phyloP scores from a whole-genome alignment of 2,888 invertebrate genomes.

The Hyalella azteca region DNA sequence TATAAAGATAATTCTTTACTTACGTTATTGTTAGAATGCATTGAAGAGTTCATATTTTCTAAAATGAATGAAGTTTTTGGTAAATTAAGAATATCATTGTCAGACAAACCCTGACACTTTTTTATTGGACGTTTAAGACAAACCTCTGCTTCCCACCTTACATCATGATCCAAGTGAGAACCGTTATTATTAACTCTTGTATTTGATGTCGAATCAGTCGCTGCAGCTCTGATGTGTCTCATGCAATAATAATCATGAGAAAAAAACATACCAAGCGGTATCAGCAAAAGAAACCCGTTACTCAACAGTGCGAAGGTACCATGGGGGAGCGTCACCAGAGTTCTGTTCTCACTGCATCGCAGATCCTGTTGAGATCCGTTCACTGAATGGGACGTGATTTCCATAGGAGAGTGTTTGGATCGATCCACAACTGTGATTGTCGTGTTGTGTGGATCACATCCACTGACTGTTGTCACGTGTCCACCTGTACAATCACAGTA shows the following conservation, averaged over 20 bases:
- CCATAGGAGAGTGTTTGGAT: background rate
- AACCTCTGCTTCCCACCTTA: background rate
- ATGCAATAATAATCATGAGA: background rate
- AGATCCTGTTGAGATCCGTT: background rate
- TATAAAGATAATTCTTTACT: background rate
- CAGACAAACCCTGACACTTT: background rate
- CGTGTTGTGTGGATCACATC: background rate
- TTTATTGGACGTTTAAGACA: background rate
- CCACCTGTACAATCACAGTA: background rate
- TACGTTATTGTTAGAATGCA: too few relatives aligned
- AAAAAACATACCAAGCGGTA: background rate
- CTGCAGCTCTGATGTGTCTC: background rate
- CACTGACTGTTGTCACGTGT: background rate
- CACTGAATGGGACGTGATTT: background rate
- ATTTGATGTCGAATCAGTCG: background rate
- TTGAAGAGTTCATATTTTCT: too few relatives aligned
- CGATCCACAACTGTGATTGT: background rate
- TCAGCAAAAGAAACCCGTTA: background rate
- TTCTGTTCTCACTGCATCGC: background rate
- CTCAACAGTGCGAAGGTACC: background rate
- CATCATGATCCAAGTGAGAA: too few relatives aligned
- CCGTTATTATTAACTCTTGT: too few relatives aligned
- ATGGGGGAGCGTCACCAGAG: background rate
- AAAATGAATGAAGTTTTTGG: too few relatives aligned
- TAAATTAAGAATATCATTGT: background rate